Evolutionary conservation across 2,888 invertebrate species (phyloP).

Genomic region (Drosophila eohydei): DNA sequence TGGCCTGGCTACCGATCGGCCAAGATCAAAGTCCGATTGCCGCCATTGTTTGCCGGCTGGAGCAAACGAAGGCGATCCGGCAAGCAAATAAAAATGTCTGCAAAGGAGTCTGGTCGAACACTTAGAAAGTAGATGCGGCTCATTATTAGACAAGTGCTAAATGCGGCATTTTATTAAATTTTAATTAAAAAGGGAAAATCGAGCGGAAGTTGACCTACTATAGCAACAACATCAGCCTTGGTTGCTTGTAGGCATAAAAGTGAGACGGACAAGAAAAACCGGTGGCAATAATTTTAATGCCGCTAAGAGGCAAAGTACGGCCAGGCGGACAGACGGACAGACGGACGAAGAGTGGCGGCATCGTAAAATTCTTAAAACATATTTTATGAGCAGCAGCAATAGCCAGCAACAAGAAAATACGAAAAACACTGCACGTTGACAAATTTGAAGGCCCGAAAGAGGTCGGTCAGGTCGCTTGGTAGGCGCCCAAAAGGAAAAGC

Average conservation of each 20-base stretch:
- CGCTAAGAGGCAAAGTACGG: slow-evolving; percentile 58
- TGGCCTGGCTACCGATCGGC: slow-evolving; percentile 72
- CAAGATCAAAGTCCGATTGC: slow-evolving; percentile 69
- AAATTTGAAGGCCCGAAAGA: slow-evolving; percentile 75
- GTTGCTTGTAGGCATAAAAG: slow-evolving; percentile 73
- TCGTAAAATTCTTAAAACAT: slow-evolving; percentile 81
- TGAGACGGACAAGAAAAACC: slow-evolving; percentile 68
- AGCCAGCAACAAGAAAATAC: slow-evolving; percentile 56
- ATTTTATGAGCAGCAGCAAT: slow-evolving; percentile 69
- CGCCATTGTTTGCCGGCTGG: slow-evolving; percentile 70
- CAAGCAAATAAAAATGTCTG: slow-evolving; percentile 56
- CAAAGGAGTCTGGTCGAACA: slow-evolving; percentile 42
- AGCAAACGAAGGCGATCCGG: slow-evolving; percentile 17
- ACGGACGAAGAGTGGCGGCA: slow-evolving; percentile 61
- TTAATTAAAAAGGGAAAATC: slow-evolving; percentile 76
- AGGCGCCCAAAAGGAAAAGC: slow-evolving; percentile 78
- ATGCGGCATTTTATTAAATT: slow-evolving; percentile 64
- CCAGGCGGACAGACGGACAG: slow-evolving; percentile 25
- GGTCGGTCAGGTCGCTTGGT: slow-evolving; percentile 58
- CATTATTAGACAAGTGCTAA: slow-evolving; percentile 75
- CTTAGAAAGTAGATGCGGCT: slow-evolving; percentile 62
- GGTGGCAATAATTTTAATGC: slow-evolving; percentile 75
- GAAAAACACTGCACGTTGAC: slow-evolving; percentile 77
- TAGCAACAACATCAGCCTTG: slow-evolving; percentile 25
- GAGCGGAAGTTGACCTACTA: slow-evolving; percentile 67